Conservation (phyloP, 2,888 invertebrate species). For the Tipula confusa region DNA sequence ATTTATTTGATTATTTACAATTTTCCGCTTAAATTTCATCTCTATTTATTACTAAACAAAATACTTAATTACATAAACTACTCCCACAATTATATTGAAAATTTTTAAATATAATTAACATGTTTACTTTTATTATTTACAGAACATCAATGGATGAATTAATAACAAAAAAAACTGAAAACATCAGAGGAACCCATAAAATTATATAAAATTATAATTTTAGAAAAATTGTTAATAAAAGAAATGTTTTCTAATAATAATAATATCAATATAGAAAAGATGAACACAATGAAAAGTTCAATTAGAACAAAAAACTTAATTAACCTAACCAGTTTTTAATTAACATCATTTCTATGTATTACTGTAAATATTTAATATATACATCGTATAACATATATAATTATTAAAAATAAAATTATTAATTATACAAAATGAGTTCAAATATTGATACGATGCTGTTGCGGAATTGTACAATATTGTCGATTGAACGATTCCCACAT, state of each 20-base stretch:
- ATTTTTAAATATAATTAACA: neutral
- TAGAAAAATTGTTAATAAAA: neutral
- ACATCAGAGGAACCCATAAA: neutral
- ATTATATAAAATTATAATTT: neutral
- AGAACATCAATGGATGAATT: neutral
- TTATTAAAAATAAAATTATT: neutral
- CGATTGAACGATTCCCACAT: conserved; percentile 44
- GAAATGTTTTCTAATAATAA: neutral
- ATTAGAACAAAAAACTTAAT: neutral
- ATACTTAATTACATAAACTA: too few relatives aligned
- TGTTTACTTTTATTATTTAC: neutral
- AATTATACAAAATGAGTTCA: conserved; percentile 43
- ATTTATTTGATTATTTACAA: too few relatives aligned
- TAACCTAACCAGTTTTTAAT: neutral
- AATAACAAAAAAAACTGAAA: neutral
- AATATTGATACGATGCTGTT: conserved; percentile 46
- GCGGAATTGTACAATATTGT: conserved; percentile 47
- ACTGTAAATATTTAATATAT: neutral
- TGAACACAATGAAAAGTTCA: neutral
- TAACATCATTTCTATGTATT: neutral
- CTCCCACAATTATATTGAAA: too few relatives aligned
- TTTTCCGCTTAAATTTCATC: too few relatives aligned
- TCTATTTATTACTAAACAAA: too few relatives aligned
- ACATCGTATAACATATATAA: too few relatives aligned
- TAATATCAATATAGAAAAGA: neutral